Evolutionary conservation across 2,888 invertebrate species (phyloP), one percentile per base, ranked within the genome.

Genomic region (Hyposoter dolosus): DNA sequence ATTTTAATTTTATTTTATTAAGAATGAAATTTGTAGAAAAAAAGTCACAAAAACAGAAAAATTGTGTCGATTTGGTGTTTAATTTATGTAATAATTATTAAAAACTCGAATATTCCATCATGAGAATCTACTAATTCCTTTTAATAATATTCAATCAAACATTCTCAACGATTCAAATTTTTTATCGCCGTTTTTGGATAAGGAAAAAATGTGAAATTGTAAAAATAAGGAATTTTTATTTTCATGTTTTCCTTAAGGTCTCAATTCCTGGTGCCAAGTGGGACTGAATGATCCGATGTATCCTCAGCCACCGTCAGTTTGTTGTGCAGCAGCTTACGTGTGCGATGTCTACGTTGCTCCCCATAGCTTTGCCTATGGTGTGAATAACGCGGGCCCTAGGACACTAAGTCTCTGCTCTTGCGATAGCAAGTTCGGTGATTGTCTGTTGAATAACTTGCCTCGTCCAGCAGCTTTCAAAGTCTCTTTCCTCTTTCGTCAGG

Each of bases 241-340:
- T 23, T 56, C 10, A 12, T 56, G 19, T 56, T 56, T 28, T 12
- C 23, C 23, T 5, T 7, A 12, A 35, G 71, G 50, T 50, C 5
- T n/a, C 9, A 50, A 5, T 35, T 50, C 71, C 10, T 71, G 71
- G 71, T 71, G 71, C 32, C 3, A 17, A 3, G 32, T 15, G 17
- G 1, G 12, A 19, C 9, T n/a, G 17, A 3, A 10, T 4, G 32
- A 50, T 10, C 3, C 7, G 12, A 4, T 10, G n/a, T 71, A 32
- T n/a, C 32, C 50, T 9, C n/a, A n/a, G n/a, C n/a, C 71, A n/a
- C 71, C 71, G 10, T 50, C n/a, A 47, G 10, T n/a, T n/a, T 71
- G 71, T 50, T 71, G 71, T 32, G 12, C 28, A 10, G 35, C 32
- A 3, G 0, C n/a, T 47, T 50, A 71, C n/a, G 7, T 17, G 5